These are phyloP conservation scores for Octodon degus DNA, from an alignment of 2,113 vertebrate species.

Conservation along the genomic window DNA sequence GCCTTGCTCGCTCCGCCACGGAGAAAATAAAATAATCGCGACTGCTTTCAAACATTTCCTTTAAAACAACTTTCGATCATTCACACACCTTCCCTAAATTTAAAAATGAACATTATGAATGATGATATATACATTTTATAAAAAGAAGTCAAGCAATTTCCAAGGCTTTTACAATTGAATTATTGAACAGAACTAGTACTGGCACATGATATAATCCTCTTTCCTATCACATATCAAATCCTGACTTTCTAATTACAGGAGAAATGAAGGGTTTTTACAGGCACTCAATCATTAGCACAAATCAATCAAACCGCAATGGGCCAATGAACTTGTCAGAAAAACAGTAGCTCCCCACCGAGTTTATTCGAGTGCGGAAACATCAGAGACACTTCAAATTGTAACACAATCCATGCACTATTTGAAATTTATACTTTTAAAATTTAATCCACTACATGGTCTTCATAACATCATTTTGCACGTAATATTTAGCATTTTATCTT, in stretches of 20 bases:
- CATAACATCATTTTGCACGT: not conserved
- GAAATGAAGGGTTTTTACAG: not conserved
- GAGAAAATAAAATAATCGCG: constrained; percentile 42
- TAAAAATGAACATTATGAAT: not conserved
- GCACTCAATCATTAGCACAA: not conserved
- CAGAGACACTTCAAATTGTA: not conserved
- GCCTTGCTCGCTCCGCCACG: not conserved
- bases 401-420: not conserved
- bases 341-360: not conserved
- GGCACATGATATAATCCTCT: constrained; percentile 15
- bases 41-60: not conserved
- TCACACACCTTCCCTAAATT: not conserved
- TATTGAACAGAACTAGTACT: not conserved
- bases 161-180: not conserved
- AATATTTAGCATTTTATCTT: not conserved
- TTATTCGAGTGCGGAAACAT: not conserved
- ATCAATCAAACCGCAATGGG: not conserved
- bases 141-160: constrained; percentile 19
- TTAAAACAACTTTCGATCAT: not conserved
- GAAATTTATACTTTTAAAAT: not conserved
- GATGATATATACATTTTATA: not conserved
- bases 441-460: not conserved
- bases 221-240: not conserved
- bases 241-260: not conserved
- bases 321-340: constrained; percentile 5